Percentiles rank a stretch among this genome's conserved stretches.
These are phyloP conservation scores for Hiodon tergisus DNA, from an alignment of 2,113 vertebrate genomes.

Conservation along the genomic window DNA sequence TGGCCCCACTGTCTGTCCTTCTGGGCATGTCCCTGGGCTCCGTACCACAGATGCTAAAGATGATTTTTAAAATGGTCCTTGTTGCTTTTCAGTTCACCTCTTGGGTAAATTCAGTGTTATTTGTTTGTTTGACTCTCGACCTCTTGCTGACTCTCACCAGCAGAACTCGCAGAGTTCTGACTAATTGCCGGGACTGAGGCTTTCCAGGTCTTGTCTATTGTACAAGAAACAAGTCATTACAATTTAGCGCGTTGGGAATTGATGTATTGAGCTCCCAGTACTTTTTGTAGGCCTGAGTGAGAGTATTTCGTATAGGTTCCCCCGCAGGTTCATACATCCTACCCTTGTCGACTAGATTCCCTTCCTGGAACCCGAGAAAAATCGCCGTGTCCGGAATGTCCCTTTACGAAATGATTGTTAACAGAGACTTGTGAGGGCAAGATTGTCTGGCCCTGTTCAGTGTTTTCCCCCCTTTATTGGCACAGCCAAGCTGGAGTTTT, in stretches of 20 bases:
- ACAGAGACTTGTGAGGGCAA: conserved; percentile 11
- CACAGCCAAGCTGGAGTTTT: conserved; percentile 41
- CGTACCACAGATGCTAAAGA: too few relatives aligned
- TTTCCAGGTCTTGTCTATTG: too few relatives aligned
- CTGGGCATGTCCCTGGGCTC: too few relatives aligned
- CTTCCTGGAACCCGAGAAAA: conserved; percentile 3
- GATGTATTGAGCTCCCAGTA: neutral
- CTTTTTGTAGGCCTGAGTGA: neutral
- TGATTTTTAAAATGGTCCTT: too few relatives aligned
- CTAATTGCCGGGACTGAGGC: too few relatives aligned
- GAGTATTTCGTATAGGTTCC: neutral
- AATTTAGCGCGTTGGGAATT: neutral
- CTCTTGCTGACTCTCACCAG: too few relatives aligned
- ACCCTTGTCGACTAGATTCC: neutral
- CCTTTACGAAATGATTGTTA: neutral
- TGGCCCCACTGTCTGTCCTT: too few relatives aligned
- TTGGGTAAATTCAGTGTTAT: too few relatives aligned
- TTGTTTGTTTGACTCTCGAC: too few relatives aligned
- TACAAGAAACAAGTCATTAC: too few relatives aligned
- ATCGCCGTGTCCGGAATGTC: neutral
- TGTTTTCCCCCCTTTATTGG: conserved; percentile 3
- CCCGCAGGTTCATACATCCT: neutral
- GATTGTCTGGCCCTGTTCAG: neutral
- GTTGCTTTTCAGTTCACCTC: too few relatives aligned
- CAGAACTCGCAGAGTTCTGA: too few relatives aligned